Conservation (phyloP, 1,140 invertebrate genomes). For the Cephus cinctus region DNA sequence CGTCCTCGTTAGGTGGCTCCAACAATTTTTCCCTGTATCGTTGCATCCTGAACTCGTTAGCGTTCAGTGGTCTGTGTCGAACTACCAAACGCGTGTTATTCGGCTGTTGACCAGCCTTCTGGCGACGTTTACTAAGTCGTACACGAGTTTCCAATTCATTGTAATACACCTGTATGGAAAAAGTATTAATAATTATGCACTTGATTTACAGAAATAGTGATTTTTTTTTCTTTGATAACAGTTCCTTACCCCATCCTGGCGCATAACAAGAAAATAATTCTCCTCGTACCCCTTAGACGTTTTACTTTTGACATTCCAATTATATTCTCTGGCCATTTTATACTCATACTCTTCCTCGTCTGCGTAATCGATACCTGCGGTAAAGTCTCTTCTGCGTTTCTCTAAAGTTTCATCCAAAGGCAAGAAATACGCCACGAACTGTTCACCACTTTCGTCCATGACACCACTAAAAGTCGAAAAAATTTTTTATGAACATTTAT, state of each 20-base stretch:
- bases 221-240: slow-evolving; percentile 6
- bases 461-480: slow-evolving; percentile 74
- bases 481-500: too few relatives aligned
- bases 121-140: slow-evolving; percentile 84
- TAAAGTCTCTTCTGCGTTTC: slow-evolving; percentile 81
- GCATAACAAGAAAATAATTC: slow-evolving; percentile 95
- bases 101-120: slow-evolving; percentile 70
- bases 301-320: slow-evolving; percentile 99
- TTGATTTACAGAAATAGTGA: not conserved
- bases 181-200: slow-evolving; percentile 1
- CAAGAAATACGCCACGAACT: slow-evolving; percentile 98
- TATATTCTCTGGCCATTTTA: slow-evolving; percentile 93
- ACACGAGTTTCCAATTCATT: slow-evolving; percentile 97
- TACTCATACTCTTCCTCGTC: slow-evolving; percentile 94
- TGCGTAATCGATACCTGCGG: slow-evolving; percentile 77
- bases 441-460: slow-evolving; percentile 97
- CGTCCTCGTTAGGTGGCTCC: slow-evolving; percentile 82
- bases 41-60: slow-evolving; percentile 83
- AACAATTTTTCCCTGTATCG: slow-evolving; percentile 82
- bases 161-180: slow-evolving; percentile 70
- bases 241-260: slow-evolving; percentile 71
- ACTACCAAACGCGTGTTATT: slow-evolving; percentile 87
- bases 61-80: slow-evolving; percentile 85
- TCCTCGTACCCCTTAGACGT: slow-evolving; percentile 97
- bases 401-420: slow-evolving; percentile 90